Evolutionary conservation across 2,888 invertebrate species (phyloP), one percentile per base, ranked within the genome.

Genomic region (Schrankia costaestrigalis): DNA sequence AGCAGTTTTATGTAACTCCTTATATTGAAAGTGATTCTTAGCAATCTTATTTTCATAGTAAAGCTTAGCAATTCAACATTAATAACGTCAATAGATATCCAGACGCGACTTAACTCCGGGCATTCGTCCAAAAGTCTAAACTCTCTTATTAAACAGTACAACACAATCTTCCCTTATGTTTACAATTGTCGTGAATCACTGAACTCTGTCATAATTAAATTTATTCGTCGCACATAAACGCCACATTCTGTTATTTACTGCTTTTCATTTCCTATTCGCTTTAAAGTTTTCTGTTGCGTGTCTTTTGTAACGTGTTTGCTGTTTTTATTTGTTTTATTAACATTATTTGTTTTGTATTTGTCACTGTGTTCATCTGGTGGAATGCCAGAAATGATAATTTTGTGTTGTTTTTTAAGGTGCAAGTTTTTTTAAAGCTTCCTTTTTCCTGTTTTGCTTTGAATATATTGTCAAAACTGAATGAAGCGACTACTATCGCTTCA

Each of bases 161-260:
- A 34, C 12, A 31, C 25, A 32, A 11, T 34, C 26, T 51, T 33
- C 41, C 36, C 42, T 59, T 66, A 25, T 30, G 42, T 38, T 27
- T 26, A 36, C 37, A 13, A 39, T 59, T 36, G 25, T 44, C 39
- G 30, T 41, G 64, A 71, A 58, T 69, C 68, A 67, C 49, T 51
- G 64, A 65, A 51, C 61, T 62, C 55, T 56, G 70, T 53, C 53
- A 64, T 78, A 78, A 78, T 78, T 77, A 75, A 79, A 78, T 78
- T 77, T 77, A 78, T 76, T 69, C 57, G 61, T 65, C 62, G 67
- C 65, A 64, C 63, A 64, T 68, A 72, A 76, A 63, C 68, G 77
- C 62, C 71, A 60, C 59, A 62, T 63, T 39, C 43, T 35, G 50
- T 72, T 73, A 75, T 73, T 78, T 74, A 78, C 68, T 50, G 59